These are phyloP conservation scores for Antennarius striatus DNA, from an alignment of 2,113 vertebrate genomes.

Conservation along the genomic window DNA sequence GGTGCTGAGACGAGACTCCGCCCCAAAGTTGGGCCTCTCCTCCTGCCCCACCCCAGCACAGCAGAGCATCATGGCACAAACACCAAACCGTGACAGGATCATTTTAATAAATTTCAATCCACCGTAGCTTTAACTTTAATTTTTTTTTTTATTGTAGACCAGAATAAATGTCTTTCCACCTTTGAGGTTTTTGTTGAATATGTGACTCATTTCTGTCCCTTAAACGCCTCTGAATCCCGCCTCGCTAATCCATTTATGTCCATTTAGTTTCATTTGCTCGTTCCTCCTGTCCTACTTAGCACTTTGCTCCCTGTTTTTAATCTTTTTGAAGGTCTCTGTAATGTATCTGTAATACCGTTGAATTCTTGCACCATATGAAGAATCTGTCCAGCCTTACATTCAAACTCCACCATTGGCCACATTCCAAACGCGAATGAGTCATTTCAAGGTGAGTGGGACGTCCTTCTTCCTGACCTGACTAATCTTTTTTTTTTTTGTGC, in stretches of 20 bases:
- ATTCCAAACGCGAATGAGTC: conserved; percentile 30
- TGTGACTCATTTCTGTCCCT: neutral
- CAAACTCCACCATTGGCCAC: conserved; percentile 22
- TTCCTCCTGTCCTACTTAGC: neutral
- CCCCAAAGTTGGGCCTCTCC: too few species aligned
- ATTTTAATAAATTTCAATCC: too few species aligned
- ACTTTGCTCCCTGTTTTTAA: conserved; percentile 6
- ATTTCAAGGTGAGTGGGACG: conserved; percentile 26
- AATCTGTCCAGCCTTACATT: conserved; percentile 7
- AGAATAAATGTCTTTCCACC: too few species aligned
- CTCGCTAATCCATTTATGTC: neutral
- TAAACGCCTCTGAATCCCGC: neutral
- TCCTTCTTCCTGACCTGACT: conserved; percentile 1
- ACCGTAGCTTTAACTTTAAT: too few species aligned
- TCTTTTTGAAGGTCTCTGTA: conserved; percentile 33
- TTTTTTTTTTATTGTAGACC: too few species aligned
- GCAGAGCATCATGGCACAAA: too few species aligned
- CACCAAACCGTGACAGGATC: too few species aligned
- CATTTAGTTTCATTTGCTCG: neutral
- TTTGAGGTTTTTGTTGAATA: too few species aligned
- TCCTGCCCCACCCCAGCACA: too few species aligned
- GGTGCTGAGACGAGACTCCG: too few species aligned
- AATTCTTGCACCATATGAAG: conserved; percentile 28
- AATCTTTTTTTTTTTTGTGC: conserved; percentile 26
- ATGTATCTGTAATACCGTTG: conserved; percentile 22